phyloP scores from a whole-genome alignment of 2,113 vertebrate genomes.

The Desmodus rotundus region DNA sequence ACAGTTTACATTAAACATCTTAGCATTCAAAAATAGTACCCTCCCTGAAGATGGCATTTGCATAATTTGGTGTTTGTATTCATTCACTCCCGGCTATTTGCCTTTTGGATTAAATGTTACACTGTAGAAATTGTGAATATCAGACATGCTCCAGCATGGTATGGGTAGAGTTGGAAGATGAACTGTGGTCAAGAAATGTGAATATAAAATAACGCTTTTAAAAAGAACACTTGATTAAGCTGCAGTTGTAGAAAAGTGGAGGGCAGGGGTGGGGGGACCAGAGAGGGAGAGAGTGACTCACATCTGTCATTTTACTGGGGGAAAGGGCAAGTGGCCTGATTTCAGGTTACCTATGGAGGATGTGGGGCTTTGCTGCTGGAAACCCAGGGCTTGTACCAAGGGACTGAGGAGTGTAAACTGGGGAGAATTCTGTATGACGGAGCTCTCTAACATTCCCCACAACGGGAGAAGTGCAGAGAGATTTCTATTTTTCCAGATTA shows the following conservation, averaged over 20 bases:
- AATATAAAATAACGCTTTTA: background rate
- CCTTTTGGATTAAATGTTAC: conserved; percentile 1
- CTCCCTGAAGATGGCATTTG: conserved; percentile 11
- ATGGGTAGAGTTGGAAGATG: background rate
- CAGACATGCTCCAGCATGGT: background rate
- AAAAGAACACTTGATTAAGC: background rate
- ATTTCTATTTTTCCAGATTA: conserved; percentile 21
- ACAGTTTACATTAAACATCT: conserved; percentile 26
- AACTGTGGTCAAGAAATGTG: background rate
- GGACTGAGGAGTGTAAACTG: background rate
- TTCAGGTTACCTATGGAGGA: background rate
- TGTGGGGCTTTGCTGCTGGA: background rate
- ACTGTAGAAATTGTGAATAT: background rate
- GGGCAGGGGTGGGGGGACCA: too few species aligned
- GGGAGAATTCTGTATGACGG: background rate
- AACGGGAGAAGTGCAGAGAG: background rate
- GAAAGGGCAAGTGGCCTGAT: background rate
- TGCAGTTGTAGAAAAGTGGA: background rate
- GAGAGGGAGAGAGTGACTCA: background rate
- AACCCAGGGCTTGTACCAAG: background rate
- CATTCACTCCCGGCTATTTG: background rate
- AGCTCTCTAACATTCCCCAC: background rate
- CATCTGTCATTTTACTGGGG: background rate
- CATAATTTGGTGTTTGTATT: conserved; percentile 44
- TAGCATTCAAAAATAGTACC: conserved; percentile 19